Conservation (phyloP, 2,113 vertebrate species). For the Daubentonia madagascariensis region DNA sequence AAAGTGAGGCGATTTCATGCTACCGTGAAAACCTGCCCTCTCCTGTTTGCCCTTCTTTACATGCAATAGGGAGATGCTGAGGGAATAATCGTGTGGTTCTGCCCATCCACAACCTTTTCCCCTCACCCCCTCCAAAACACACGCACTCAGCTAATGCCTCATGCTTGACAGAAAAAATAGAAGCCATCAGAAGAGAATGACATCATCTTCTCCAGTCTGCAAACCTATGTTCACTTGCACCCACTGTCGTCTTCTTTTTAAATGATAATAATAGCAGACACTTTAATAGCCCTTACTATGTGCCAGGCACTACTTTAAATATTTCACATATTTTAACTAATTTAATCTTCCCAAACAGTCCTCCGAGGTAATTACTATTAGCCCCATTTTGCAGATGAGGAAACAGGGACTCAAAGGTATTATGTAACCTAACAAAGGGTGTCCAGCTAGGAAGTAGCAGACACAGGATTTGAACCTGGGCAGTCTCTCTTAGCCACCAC, state of each 20-base stretch:
- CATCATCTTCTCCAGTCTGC: background rate
- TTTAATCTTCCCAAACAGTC: background rate
- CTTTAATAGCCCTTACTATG: background rate
- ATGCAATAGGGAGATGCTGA: background rate
- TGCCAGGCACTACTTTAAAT: background rate
- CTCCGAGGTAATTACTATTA: background rate
- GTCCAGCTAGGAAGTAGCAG: background rate
- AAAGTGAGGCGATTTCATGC: background rate
- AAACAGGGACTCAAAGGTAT: background rate
- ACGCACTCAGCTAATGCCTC: background rate
- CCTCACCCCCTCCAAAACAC: background rate
- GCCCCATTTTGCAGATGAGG: background rate
- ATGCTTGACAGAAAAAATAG: background rate
- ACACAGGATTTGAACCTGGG: background rate
- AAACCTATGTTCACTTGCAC: background rate
- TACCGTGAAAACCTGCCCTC: background rate
- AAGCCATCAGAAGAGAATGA: background rate
- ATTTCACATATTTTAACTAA: background rate
- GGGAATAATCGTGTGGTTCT: background rate
- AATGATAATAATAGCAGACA: background rate
- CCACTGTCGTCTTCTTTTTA: background rate
- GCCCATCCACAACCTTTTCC: fast-evolving
- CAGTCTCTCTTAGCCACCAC: background rate
- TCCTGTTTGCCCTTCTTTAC: background rate
- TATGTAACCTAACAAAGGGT: background rate